Evolutionary conservation across 2,797 vertebrate species (phyloP), one percentile per base, ranked within the genome.

Genomic region (Lacerta bilineata): DNA sequence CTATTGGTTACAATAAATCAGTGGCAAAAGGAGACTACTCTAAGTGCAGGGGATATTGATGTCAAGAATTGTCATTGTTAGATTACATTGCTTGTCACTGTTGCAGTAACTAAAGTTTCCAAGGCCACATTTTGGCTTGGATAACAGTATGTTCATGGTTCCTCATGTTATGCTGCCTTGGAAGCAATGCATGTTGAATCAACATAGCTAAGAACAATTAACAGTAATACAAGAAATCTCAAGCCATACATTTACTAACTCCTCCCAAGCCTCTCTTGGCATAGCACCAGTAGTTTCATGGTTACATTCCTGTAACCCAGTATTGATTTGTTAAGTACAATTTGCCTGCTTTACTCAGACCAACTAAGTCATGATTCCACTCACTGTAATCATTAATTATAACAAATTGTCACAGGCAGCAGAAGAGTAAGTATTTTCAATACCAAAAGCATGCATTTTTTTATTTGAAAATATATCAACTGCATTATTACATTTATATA

Each of bases 161-260:
- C 39, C 23, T 23, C 15, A 50, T 87, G 39, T 46, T 66, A 72
- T 81, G 59, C 80, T 83, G 80, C 23, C 72, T 83, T 88, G 80
- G 74, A 83, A 74, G 80, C 87, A 88, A 77, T 27, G 41, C 25
- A 76, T 36, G 61, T 4, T 66, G 41, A 83, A 87, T 83, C 25
- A 88, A 83, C 80, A 77, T 77, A 83, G 59, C 74, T 77, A 76
- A 88, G 68, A 74, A 43, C 77, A 87, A 80, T 72, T 79, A 86
- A 27, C 2, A 83, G n/a, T 18, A 83, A 1, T 36, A n/a, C 3
- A 78, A 55, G 59, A 77, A 75, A 76, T 83, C 13, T 66, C 69
- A 88, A 80, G 59, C 33, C 23, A 77, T 75, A 50, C 13, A 77
- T 82, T 76, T 69, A 86, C 41, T 78, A 79, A 69, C 41, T 82